Conservation (phyloP, 1,140 invertebrate species). For the Epicauta chinensis region DNA sequence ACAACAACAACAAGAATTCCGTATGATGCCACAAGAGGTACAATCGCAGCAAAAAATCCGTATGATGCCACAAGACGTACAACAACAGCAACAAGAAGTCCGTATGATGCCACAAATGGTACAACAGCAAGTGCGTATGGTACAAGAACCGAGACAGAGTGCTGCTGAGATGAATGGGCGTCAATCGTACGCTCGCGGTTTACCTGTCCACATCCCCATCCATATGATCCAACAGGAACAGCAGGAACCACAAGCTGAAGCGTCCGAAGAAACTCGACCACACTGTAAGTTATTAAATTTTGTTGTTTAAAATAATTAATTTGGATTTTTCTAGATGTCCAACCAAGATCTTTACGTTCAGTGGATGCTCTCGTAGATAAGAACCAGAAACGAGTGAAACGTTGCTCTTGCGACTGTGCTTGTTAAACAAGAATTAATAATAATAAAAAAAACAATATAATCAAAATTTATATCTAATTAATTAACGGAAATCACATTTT, state of each 20-base stretch:
- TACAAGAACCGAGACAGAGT: constrained; percentile 39
- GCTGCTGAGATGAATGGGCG: constrained; percentile 45
- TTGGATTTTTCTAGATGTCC: constrained; percentile 51
- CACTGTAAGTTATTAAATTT: constrained; percentile 50
- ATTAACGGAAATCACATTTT: no score
- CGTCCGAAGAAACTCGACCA: constrained; percentile 47
- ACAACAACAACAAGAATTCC: constrained; percentile 8
- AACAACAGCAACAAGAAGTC: constrained; percentile 12
- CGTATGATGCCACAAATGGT: not conserved
- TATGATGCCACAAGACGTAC: constrained; percentile 17
- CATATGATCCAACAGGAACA: constrained; percentile 48
- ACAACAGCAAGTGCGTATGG: constrained; percentile 5
- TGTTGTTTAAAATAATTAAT: not conserved
- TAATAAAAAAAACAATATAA: not conserved
- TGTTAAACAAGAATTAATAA: constrained; percentile 48
- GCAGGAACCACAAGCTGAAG: constrained; percentile 34
- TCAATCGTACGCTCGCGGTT: constrained; percentile 45
- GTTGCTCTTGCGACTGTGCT: constrained; percentile 55
- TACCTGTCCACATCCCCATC: constrained; percentile 49
- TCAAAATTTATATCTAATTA: no score
- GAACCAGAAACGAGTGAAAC: constrained; percentile 52
- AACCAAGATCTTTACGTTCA: constrained; percentile 55
- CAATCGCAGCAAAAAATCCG: constrained; percentile 13
- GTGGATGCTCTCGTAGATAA: constrained; percentile 42
- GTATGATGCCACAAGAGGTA: constrained; percentile 21